Evolutionary conservation across 1,140 invertebrate species (phyloP), one percentile per base, ranked within the genome.

Genomic region (Andricus grossulariae): DNA sequence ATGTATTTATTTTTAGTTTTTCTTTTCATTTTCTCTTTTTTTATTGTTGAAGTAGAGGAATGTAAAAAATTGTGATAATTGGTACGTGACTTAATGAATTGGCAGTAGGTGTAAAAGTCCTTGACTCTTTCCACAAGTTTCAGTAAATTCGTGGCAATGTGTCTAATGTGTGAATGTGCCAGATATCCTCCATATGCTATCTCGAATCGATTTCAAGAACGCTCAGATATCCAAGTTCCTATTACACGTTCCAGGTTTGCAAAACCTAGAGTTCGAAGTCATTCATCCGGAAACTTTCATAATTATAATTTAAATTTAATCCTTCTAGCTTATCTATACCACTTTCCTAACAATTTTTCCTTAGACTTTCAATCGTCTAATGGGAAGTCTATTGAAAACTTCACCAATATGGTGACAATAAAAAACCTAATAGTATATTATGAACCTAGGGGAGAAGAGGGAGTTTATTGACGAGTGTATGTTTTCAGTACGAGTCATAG

Each of bases 121-220:
- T 66, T 66, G 57, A 66, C 57, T 66, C 57, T 66, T 66, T 66
- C 12, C 21, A 66, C 25, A 66, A 66, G 57, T 66, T 66, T 66
- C 57, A 66, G 57, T 66, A 66, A 66, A 66, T 21, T 66, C 57
- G 57, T 66, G 57, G 25, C 57, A 66, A 66, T 66, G 57, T 32
- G 57, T 66, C 21, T 66, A 32, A 32, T 32, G 25, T 32, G 25
- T 32, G 25, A 66, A 15, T 66, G 57, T 66, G 25, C 57, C 57
- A 66, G 57, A 66, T 66, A 66, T 66, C 57, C 57, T 66, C 57
- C 57, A 21, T 39, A 66, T 66, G 25, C 25, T 66, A 66, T 66
- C 19, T 32, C 57, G 12, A 66, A 66, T 66, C 57, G 57, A 66
- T 66, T 39, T 39, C 57, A 39, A 66, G 55, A 32, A 60, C 25